Conservation (phyloP, 2,113 vertebrate genomes). For the Perca fluviatilis region DNA sequence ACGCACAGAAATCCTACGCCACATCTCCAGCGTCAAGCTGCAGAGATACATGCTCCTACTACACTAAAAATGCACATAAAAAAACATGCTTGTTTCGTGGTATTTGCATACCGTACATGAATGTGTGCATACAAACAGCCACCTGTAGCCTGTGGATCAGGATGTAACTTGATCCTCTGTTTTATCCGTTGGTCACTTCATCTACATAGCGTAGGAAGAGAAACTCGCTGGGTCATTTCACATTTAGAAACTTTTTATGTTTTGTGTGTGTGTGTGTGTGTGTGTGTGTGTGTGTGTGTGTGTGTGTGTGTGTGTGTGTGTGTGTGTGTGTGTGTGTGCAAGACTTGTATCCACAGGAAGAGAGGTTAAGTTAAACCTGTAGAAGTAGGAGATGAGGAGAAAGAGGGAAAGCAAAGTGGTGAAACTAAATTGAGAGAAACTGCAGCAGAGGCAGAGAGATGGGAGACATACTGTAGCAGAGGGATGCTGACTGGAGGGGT, state of each 20-base stretch:
- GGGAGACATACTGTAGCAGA: constrained; percentile 2
- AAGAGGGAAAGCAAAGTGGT: neutral
- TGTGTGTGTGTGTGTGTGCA: neutral
- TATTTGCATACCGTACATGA: neutral
- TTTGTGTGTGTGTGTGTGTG: constrained; percentile 24
- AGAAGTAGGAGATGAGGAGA: constrained; percentile 4
- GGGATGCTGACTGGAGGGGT: constrained; percentile 54
- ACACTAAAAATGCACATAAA: neutral
- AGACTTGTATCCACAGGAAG: neutral
- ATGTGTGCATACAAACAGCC: constrained; percentile 21
- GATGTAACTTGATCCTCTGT: constrained; percentile 6
- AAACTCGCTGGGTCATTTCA: constrained; percentile 32
- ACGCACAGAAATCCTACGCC: constrained; percentile 73
- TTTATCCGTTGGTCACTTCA: constrained; percentile 13
- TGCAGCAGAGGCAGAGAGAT: constrained; percentile 56
- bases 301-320: neutral
- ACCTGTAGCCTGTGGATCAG: constrained; percentile 66
- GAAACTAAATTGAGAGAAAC: constrained; percentile 35
- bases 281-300: constrained; percentile 23
- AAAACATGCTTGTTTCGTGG: neutral
- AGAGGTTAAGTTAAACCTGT: neutral
- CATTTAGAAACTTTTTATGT: constrained; percentile 44
- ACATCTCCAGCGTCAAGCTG: constrained; percentile 56
- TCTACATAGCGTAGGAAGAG: constrained; percentile 51
- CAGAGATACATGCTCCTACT: constrained; percentile 31